Evolutionary conservation across 2,888 invertebrate genomes (phyloP).

Genomic region (Diarsia brunnea): DNA sequence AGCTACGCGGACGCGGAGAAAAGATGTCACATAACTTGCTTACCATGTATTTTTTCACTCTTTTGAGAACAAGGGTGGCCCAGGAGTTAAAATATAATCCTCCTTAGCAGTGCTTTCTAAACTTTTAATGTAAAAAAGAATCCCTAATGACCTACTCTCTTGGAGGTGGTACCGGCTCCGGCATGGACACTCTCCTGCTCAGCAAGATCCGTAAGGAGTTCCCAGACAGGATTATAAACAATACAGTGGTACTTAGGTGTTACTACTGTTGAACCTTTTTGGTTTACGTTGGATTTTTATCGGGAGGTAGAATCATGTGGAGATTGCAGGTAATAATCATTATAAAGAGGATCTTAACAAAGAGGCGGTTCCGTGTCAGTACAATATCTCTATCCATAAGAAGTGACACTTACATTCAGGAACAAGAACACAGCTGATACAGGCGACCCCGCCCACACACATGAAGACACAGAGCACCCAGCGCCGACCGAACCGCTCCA

Average conservation of each 20-base stretch:
- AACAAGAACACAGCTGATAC: constrained; percentile 92
- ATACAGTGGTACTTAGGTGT: background rate
- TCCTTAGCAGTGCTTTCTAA: no score
- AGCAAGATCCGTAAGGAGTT: constrained; percentile 97
- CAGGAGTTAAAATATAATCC: no score
- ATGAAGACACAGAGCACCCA: constrained; percentile 92
- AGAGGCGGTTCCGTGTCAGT: background rate
- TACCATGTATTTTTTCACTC: background rate
- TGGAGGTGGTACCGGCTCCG: constrained; percentile 97
- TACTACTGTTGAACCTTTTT: background rate
- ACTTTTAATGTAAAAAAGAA: no score
- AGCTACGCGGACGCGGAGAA: background rate
- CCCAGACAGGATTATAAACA: constrained; percentile 96
- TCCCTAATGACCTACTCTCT: constrained; percentile 92
- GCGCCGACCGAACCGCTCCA: constrained; percentile 92
- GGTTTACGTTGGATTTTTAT: no score
- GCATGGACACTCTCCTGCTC: constrained; percentile 96
- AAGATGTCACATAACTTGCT: background rate
- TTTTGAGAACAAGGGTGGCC: background rate
- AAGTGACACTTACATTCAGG: constrained; percentile 90
- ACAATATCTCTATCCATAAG: background rate
- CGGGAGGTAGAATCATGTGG: no score
- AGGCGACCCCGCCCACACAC: constrained; percentile 92
- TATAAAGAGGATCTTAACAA: no score
- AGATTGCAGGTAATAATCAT: no score